A percentile compares a stretch with the other conserved stretches of the same genome.
Conservation (phyloP, 2,113 vertebrate species). For the Sphyrna mokarran region DNA sequence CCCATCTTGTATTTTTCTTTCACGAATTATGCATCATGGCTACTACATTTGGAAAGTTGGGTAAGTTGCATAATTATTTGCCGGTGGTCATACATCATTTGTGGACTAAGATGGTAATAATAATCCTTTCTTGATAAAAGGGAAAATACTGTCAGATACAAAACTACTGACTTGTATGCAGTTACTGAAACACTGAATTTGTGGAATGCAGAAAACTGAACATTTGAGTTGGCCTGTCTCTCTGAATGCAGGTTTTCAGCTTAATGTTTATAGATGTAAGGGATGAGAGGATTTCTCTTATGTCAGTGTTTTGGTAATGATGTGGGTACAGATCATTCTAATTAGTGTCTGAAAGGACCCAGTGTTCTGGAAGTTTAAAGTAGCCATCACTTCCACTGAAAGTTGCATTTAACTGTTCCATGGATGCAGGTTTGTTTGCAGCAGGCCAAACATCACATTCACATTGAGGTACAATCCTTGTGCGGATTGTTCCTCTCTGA, state of each 20-base stretch:
- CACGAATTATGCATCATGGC: too few relatives aligned
- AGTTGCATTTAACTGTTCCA: neutral
- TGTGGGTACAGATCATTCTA: neutral
- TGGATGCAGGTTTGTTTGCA: neutral
- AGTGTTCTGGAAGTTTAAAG: too few relatives aligned
- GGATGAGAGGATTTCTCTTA: neutral
- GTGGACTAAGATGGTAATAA: neutral
- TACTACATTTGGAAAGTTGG: too few relatives aligned
- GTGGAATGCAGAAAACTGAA: neutral
- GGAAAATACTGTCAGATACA: neutral
- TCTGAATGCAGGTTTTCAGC: too few relatives aligned
- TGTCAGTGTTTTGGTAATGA: neutral
- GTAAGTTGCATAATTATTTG: neutral
- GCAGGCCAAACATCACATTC: neutral
- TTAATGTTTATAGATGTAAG: too few relatives aligned
- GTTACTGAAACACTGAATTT: neutral
- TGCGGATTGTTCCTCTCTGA: neutral
- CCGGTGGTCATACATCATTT: neutral
- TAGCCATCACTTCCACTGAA: neutral
- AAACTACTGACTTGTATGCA: neutral
- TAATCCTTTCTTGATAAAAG: neutral
- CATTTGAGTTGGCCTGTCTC: neutral
- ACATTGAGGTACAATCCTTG: neutral
- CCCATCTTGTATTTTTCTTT: neutral
- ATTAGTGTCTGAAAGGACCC: too few relatives aligned